A percentile compares a stretch with the other conserved stretches of the same genome.
phyloP scores from a whole-genome alignment of 2,888 invertebrate species.

The Drosophila hamatofila region DNA sequence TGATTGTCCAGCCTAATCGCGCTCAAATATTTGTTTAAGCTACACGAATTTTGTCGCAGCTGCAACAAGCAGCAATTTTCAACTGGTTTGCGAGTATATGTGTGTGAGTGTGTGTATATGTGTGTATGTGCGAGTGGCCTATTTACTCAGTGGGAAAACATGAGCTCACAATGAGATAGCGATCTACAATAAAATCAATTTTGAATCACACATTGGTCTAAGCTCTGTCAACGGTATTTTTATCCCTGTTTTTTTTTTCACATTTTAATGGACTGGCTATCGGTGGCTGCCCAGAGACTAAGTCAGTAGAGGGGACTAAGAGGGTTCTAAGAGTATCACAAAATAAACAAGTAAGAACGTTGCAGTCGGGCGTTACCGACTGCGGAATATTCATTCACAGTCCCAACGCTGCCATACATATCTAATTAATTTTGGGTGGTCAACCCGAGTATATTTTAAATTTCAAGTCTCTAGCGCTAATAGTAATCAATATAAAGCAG shows the following conservation, averaged over 20 bases:
- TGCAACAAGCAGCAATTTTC: constrained; percentile 32
- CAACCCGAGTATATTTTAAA: too few relatives aligned
- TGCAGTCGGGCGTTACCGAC: too few relatives aligned
- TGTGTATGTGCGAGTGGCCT: constrained; percentile 33
- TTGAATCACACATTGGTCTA: constrained; percentile 49
- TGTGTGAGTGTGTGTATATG: constrained; percentile 6
- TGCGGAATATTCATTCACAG: too few relatives aligned
- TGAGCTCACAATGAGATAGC: constrained; percentile 50
- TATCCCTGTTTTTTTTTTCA: background rate
- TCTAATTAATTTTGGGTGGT: too few relatives aligned
- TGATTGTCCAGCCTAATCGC: constrained; percentile 48
- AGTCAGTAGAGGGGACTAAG: background rate
- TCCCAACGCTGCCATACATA: too few relatives aligned
- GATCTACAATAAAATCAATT: constrained; percentile 63
- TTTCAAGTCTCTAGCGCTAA: too few relatives aligned
- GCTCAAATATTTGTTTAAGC: constrained; percentile 36
- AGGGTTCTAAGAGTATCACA: background rate
- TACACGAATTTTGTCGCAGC: constrained; percentile 35
- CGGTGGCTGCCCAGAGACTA: constrained; percentile 28
- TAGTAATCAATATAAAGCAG: too few relatives aligned
- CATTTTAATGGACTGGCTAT: constrained; percentile 3
- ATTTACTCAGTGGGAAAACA: constrained; percentile 68
- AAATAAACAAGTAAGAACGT: too few relatives aligned
- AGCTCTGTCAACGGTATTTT: constrained; percentile 31
- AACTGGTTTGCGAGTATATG: constrained; percentile 30